Percentiles rank a stretch among this genome's conserved stretches.
Conservation (phyloP, 2,888 invertebrate genomes). For the Alviniconcha strummeri region DNA sequence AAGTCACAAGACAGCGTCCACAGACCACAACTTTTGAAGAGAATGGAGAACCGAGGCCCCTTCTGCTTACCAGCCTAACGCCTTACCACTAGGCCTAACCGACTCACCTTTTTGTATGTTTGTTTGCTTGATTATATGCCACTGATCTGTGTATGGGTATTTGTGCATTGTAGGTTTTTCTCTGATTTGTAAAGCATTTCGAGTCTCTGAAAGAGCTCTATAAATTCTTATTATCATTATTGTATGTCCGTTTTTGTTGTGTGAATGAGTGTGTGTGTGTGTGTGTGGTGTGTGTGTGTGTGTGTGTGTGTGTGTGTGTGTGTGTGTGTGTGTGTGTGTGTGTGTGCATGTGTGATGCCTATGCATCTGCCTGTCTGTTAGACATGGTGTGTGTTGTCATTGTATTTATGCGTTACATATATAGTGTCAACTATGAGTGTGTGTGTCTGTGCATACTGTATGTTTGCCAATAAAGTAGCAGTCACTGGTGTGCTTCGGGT, state of each 20-base stretch:
- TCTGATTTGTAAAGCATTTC: not conserved
- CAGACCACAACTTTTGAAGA: too few species aligned
- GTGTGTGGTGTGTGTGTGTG: slow-evolving; percentile 4
- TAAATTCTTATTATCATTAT: not conserved
- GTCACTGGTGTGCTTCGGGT: not conserved
- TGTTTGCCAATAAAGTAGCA: not conserved
- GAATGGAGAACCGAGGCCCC: too few species aligned
- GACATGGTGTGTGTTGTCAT: not conserved
- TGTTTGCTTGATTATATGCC: not conserved
- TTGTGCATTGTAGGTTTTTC: not conserved
- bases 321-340: not conserved
- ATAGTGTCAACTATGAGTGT: not conserved
- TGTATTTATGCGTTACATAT: too few species aligned
- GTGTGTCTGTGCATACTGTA: not conserved
- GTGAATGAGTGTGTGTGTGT: slow-evolving; percentile 1
- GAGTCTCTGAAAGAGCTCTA: not conserved
- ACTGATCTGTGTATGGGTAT: not conserved
- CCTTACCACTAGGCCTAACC: not conserved
- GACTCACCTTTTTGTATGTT: not conserved
- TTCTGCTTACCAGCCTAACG: too few species aligned
- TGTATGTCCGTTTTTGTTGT: not conserved
- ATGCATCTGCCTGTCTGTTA: not conserved
- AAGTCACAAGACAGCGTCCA: too few species aligned
- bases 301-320: not conserved
- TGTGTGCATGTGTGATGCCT: not conserved